phyloP scores from a whole-genome alignment of 2,797 vertebrate genomes.

The Tenualosa ilisha region DNA sequence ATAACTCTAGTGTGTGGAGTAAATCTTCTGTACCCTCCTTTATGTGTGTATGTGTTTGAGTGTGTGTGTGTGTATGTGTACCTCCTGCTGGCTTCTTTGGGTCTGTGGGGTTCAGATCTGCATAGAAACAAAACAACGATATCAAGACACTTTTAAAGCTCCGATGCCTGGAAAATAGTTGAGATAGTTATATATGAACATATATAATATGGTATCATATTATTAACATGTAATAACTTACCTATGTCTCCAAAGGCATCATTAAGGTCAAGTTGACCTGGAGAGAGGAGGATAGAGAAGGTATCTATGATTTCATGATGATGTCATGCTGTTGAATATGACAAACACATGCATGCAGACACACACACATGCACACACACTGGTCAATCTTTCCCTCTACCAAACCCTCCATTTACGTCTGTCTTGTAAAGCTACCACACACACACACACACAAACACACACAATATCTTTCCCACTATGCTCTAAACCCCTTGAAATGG shows the following conservation, averaged over 20 bases:
- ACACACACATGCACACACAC: slow-evolving; percentile 1
- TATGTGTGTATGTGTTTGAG: neutral
- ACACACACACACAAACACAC: too few relatives aligned
- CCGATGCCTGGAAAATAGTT: too few relatives aligned
- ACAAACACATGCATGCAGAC: neutral
- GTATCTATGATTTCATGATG: neutral
- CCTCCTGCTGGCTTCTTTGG: neutral
- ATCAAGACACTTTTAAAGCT: neutral
- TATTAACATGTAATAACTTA: neutral
- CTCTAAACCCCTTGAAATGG: too few relatives aligned
- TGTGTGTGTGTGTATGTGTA: neutral
- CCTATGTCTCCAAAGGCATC: neutral
- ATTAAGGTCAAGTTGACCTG: slow-evolving; percentile 11
- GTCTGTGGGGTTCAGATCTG: slow-evolving; percentile 5
- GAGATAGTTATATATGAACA: neutral
- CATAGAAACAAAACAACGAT: neutral
- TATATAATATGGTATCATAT: neutral
- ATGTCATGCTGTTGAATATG: too few relatives aligned
- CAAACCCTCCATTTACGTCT: too few relatives aligned
- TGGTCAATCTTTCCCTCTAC: too few relatives aligned
- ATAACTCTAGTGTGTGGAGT: too few relatives aligned
- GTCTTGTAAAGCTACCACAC: too few relatives aligned
- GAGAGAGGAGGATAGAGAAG: neutral
- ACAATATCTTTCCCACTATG: too few relatives aligned
- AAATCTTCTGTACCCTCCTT: neutral